Percentiles rank a stretch among this genome's conserved stretches.
phyloP scores from a whole-genome alignment of 2,113 vertebrate genomes.

The Saimiri boliviensis region DNA sequence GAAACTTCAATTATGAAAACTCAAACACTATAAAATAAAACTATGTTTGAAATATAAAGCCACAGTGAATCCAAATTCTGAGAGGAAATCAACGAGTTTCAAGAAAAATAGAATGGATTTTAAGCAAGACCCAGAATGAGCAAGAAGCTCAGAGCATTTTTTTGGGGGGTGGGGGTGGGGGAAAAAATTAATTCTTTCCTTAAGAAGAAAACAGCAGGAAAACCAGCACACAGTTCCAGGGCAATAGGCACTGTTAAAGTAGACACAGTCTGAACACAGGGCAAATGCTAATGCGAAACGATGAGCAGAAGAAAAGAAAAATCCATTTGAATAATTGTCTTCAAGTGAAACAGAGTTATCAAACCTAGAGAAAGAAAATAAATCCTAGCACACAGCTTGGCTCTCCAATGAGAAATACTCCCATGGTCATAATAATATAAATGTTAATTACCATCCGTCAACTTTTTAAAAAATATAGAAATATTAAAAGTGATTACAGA shows the following conservation, averaged over 20 bases:
- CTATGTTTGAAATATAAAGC: constrained; percentile 19
- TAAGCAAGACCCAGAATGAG: neutral
- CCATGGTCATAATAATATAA: neutral
- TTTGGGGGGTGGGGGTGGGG: neutral
- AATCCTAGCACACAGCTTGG: neutral
- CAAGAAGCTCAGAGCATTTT: neutral
- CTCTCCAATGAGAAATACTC: neutral
- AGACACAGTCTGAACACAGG: neutral
- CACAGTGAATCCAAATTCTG: neutral
- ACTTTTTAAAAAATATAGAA: neutral
- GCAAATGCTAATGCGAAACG: neutral
- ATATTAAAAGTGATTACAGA: neutral
- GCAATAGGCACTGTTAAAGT: neutral
- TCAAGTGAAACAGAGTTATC: neutral
- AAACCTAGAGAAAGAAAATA: neutral
- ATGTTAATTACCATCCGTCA: neutral
- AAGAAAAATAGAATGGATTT: neutral
- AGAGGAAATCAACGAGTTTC: neutral
- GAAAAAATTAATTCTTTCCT: neutral
- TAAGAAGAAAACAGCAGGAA: neutral
- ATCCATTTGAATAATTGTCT: neutral
- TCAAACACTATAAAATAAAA: neutral
- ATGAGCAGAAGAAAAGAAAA: neutral
- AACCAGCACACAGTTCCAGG: neutral
- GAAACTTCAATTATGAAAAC: neutral